phyloP scores from a whole-genome alignment of 2,797 vertebrate species.

The Perdix hodgsoniae region DNA sequence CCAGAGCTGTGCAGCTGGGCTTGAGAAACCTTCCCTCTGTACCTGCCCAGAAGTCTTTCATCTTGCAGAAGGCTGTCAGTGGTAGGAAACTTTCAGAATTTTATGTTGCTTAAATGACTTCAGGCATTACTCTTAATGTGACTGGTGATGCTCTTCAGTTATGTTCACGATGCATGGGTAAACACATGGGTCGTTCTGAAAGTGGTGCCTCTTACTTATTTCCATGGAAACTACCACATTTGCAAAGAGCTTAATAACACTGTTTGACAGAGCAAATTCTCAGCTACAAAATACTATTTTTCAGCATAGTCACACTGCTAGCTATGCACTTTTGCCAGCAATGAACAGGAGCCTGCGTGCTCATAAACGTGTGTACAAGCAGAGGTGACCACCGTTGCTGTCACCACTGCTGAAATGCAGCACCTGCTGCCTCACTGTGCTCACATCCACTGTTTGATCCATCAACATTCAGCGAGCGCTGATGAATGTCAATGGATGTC shows the following conservation, averaged over 20 bases:
- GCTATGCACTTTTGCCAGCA: background rate
- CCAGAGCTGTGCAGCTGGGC: background rate
- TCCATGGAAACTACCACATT: background rate
- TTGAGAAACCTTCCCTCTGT: constrained; percentile 3
- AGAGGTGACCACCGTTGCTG: too few relatives aligned
- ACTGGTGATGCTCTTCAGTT: background rate
- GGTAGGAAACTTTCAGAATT: constrained; percentile 22
- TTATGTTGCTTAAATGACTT: background rate
- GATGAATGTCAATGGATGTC: too few relatives aligned
- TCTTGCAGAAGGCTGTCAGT: background rate
- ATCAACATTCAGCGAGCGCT: too few relatives aligned
- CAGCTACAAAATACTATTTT: background rate
- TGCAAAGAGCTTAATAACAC: background rate
- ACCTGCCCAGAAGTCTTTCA: constrained; percentile 12
- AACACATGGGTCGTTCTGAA: background rate
- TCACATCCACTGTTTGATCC: too few relatives aligned
- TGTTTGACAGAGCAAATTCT: background rate
- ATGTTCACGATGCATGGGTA: background rate
- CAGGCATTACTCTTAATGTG: background rate
- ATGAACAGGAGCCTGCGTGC: too few relatives aligned
- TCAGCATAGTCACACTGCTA: background rate
- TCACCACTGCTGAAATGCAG: too few relatives aligned
- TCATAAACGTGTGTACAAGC: too few relatives aligned
- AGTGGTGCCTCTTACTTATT: background rate
- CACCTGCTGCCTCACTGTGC: too few relatives aligned